These are phyloP conservation scores for Carassius gibelio DNA, from an alignment of 2,113 vertebrate species.

Conservation along the genomic window DNA sequence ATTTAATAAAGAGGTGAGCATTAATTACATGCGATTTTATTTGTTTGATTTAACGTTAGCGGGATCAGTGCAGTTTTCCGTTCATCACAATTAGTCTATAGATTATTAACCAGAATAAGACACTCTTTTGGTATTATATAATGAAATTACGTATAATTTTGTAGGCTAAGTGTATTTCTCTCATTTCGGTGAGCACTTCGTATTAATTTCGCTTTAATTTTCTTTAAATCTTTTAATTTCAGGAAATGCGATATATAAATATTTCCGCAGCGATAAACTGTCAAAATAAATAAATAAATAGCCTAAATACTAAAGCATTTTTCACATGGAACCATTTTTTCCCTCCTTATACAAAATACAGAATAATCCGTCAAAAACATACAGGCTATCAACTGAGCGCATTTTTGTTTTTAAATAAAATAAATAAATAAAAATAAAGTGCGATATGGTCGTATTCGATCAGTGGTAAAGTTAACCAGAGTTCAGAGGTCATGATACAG, in stretches of 20 bases:
- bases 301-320: not conserved
- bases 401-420: not conserved
- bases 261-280: no score
- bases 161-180: not conserved
- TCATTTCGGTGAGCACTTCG: not conserved
- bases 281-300: no score
- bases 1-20: constrained; percentile 94
- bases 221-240: not conserved
- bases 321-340: not conserved
- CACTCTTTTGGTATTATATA: not conserved
- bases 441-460: constrained; percentile 3
- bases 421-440: not conserved
- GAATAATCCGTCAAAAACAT: not conserved
- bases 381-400: not conserved
- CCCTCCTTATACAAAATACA: constrained; percentile 70
- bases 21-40: constrained; percentile 93
- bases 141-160: not conserved
- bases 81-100: no score
- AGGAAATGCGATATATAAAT: not conserved
- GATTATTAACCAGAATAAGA: not conserved
- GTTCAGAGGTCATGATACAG: constrained; percentile 74
- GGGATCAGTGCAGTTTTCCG: constrained; percentile 16
- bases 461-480: constrained; percentile 38
- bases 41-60: constrained; percentile 92
- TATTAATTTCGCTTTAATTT: not conserved